Base-by-base conservation (phyloP, 2,888 invertebrate genomes). In the Petrolisthes cinctipes region DNA sequence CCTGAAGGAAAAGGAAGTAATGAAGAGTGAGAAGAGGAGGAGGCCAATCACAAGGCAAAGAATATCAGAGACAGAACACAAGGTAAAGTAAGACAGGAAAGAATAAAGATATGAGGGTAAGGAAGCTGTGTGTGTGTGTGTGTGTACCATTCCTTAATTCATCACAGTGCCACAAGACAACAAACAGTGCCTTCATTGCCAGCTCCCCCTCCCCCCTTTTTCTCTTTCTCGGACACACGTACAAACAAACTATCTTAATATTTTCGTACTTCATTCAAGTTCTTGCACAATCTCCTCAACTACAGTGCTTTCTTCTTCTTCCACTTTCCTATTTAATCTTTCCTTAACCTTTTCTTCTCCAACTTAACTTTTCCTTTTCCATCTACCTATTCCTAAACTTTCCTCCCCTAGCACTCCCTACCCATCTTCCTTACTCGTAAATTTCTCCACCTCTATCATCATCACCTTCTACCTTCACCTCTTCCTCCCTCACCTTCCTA, bases 171-270 rank as follows among this genome's bases (percentile, higher is more conserved):
- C 37, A 37, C 37, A 37, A 37, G 37, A 37, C 37, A 37, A 37
- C 66, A 17, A 17, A 37, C 37, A 37, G 37, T 37, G 37, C 37
- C 37, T 37, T 37, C 37, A 37, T 0, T 37, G 37, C 37, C 37
- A 37, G 37, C 37, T 51, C 71, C 14, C 83, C 51, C 82, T 37
- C 82, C 20, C 71, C 73, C 54, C n/a, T 83, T 66, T n/a, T 83
- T 83, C 83, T 20, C 66, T 73, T 57, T 57, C 57, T 80, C 73
- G 73, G 11, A 6, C 73, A 5, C n/a, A 79, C 54, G n/a, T 79
- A 66, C 82, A 37, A 9, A 66, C 82, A 37, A 9, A 5, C 54
- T 61, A 11, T 9, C 80, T n/a, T 56, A 23, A 11, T 20, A 7
- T 14, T 11, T 23, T 37, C n/a, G 37, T 37, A 37, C 37, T 0